Conservation (phyloP, 2,113 vertebrate genomes). For the Amphilophus citrinellus region DNA sequence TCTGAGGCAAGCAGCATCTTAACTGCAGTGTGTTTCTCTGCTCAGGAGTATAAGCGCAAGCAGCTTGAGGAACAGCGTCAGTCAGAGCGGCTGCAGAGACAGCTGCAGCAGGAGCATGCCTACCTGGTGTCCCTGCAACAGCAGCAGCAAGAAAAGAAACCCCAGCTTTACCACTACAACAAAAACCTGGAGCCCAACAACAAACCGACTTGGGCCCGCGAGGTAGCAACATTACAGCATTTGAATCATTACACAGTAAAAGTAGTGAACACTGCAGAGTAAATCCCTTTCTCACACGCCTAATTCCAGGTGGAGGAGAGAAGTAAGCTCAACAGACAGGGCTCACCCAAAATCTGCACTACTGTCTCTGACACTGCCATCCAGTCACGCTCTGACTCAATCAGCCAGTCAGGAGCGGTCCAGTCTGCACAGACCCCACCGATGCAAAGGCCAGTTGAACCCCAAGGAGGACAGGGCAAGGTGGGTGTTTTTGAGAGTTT, state of each 20-base stretch:
- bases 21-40: constrained; percentile 22
- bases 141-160: constrained; percentile 87
- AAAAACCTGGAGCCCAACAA: constrained; percentile 88
- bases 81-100: constrained; percentile 91
- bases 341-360: constrained; percentile 88
- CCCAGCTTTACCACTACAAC: constrained; percentile 89
- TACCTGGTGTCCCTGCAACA: constrained; percentile 93
- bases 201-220: constrained; percentile 92
- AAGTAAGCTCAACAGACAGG: constrained; percentile 90
- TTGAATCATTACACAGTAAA: not conserved
- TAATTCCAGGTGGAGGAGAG: constrained; percentile 88
- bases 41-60: constrained; percentile 93
- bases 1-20: not conserved
- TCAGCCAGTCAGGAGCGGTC: constrained; percentile 79
- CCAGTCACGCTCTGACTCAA: constrained; percentile 84
- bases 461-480: constrained; percentile 93
- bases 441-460: constrained; percentile 92
- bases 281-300: not conserved
- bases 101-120: constrained; percentile 94
- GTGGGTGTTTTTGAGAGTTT: constrained; percentile 69
- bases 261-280: not conserved
- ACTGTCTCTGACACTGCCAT: constrained; percentile 85
- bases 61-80: constrained; percentile 94
- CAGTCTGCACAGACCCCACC: constrained; percentile 90
- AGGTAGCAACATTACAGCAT: constrained; percentile 75